Conservation (phyloP, 2,797 vertebrate genomes). For the Bradypodion ventrale region DNA sequence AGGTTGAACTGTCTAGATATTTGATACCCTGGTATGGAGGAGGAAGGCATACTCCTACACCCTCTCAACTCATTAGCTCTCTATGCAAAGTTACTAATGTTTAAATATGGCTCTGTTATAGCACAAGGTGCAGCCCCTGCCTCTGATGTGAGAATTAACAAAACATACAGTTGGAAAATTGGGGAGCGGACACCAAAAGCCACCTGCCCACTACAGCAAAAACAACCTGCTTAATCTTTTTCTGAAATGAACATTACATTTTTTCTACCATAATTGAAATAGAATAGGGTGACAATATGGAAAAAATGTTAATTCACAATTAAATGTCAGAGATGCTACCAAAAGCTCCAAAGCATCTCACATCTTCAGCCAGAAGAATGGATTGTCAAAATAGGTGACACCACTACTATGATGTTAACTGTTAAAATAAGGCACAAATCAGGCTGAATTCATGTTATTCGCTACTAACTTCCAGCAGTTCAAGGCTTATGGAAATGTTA, state of each 20-base stretch:
- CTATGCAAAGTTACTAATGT: neutral
- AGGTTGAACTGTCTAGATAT: neutral
- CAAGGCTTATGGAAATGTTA: neutral
- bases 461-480: neutral
- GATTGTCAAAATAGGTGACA: neutral
- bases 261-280: neutral
- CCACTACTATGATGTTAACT: neutral
- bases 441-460: neutral
- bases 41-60: neutral
- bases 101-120: neutral
- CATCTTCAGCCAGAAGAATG: neutral
- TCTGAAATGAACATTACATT: neutral
- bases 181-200: neutral
- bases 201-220: neutral
- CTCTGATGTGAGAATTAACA: neutral
- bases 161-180: neutral
- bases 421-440: neutral
- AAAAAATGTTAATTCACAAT: neutral
- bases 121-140: neutral
- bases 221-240: neutral
- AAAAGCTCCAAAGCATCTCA: neutral
- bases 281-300: neutral
- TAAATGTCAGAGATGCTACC: conserved; percentile 1
- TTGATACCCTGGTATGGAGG: too few species aligned
- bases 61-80: neutral